Base-by-base conservation (phyloP, 1,140 invertebrate species). In the Drosophila nigromelanica region DNA sequence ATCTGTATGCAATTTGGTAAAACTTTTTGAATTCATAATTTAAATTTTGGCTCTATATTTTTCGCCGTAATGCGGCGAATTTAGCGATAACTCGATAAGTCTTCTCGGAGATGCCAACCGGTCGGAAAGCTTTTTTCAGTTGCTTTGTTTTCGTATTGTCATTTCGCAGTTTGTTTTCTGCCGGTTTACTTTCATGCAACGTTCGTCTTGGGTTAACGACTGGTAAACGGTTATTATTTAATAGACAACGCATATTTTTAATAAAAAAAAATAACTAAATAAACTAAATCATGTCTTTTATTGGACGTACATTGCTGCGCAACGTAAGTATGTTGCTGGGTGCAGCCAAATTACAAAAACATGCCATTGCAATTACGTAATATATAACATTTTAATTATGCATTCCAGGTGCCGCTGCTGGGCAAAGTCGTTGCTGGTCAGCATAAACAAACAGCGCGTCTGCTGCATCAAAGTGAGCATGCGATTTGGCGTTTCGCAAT, bases 391-490 rank as follows among this genome's bases (percentile, higher is more conserved):
- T 37, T 12, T 55, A 73, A 48, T 63, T 73, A 11, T 69, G 33
- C 39, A 52, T 18, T 82, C n/a, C 62, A 91, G 90, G 80, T 82
- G 47, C 74, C 87, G 35, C 61, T 77, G 61, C 33, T 89, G 27
- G 67, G 73, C 66, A 81, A 76, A 50, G 21, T 35, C 30, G 47
- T 87, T n/a, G 43, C 40, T 35, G 51, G 64, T 15, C 82, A 89
- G 62, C 61, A 74, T 52, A 73, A 77, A 24, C 73, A 77, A 56
- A 59, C 58, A 33, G 55, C 69, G 4, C 90, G 90, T 48, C 66
- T 91, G 8, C 64, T 91, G 30, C 90, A 91, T 64, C 78, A 90
- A 40, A 87, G 90, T 91, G 55, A 90, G 80, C 74, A 35, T n/a
- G n/a, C 12, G 7, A 30, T 10, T n/a, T 8, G 4, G 8, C 3